Conservation (phyloP, 2,797 vertebrate species). For the Crax fasciolata region DNA sequence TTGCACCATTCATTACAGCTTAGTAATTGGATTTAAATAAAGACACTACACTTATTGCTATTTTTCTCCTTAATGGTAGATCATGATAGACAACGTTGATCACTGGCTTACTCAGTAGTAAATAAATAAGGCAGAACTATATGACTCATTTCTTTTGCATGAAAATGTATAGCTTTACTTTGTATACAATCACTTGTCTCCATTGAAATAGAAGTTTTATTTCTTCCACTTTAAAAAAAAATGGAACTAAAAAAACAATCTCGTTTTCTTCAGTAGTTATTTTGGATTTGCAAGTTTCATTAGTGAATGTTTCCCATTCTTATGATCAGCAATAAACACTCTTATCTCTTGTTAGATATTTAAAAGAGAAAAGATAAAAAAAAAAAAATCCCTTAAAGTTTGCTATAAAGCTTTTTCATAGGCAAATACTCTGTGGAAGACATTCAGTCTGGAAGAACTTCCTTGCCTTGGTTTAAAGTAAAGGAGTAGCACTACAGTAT, state of each 20-base stretch:
- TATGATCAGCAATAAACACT: constrained; percentile 10
- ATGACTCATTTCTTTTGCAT: neutral
- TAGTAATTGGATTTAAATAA: neutral
- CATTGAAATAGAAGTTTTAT: neutral
- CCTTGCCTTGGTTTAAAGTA: neutral
- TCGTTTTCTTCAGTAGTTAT: neutral
- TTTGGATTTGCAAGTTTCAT: neutral
- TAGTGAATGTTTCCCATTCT: neutral
- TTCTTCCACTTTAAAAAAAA: neutral
- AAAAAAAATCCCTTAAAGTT: constrained; percentile 11
- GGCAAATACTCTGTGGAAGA: neutral
- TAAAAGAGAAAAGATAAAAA: constrained; percentile 13
- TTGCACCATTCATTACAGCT: neutral
- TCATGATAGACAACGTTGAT: neutral
- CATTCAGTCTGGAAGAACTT: neutral
- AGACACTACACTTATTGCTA: neutral
- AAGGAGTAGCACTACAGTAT: neutral
- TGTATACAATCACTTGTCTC: neutral
- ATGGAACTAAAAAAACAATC: neutral
- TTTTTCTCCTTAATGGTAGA: neutral
- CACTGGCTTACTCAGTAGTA: neutral
- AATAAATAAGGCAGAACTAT: neutral
- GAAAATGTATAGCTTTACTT: neutral
- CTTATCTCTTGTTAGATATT: neutral
- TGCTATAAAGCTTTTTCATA: neutral